These are phyloP conservation scores for Corythoichthys intestinalis DNA, from an alignment of 2,113 vertebrate genomes.

Conservation along the genomic window DNA sequence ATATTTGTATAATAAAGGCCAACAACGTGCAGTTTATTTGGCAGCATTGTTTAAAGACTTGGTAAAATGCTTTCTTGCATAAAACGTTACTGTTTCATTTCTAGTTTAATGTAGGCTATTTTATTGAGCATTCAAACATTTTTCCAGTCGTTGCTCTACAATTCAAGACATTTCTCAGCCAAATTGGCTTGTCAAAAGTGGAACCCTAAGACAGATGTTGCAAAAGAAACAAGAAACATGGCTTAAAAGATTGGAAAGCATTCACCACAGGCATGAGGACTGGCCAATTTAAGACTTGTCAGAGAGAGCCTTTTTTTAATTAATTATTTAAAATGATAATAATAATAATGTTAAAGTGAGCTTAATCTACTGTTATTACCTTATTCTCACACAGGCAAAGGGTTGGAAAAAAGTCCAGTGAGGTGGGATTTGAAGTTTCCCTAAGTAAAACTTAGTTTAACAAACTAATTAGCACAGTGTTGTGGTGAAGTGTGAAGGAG, in stretches of 20 bases:
- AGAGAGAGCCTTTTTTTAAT: constrained; percentile 7
- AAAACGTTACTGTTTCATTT: background rate
- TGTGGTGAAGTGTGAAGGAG: constrained; percentile 48
- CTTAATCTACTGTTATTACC: constrained; percentile 44
- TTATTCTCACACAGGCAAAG: constrained; percentile 36
- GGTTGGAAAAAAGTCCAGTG: constrained; percentile 28
- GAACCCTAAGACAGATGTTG: background rate
- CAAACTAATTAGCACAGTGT: constrained; percentile 58
- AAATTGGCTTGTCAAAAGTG: background rate
- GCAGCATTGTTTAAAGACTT: background rate
- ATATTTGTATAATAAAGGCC: background rate
- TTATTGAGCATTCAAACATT: background rate
- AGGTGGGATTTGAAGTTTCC: constrained; percentile 22
- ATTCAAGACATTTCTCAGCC: background rate
- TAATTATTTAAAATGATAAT: too few species aligned
- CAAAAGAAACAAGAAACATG: background rate
- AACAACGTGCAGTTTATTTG: background rate
- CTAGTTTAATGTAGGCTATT: background rate
- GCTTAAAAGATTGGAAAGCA: background rate
- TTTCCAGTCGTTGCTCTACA: background rate
- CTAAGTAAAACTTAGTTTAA: constrained; percentile 38
- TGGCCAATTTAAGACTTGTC: background rate
- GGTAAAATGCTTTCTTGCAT: background rate
- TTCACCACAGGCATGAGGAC: background rate
- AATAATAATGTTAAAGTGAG: background rate